Conservation (phyloP, 2,797 vertebrate species). For the Neomorphus geoffroyi region DNA sequence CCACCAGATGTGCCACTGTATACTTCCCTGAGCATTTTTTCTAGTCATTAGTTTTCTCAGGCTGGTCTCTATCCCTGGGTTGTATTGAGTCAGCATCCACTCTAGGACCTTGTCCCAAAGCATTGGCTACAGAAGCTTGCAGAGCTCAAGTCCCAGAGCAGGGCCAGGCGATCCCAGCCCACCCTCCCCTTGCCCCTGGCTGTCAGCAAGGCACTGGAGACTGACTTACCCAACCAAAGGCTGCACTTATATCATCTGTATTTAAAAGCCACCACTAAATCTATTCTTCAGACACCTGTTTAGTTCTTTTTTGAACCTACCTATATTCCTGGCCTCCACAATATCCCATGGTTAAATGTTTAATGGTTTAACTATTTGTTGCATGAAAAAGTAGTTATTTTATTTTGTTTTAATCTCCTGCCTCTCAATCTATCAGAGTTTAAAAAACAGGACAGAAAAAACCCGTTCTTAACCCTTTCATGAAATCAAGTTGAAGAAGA, state of each 20-base stretch:
- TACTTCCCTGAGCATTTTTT: background rate
- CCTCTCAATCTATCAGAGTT: background rate
- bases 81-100: background rate
- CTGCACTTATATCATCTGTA: background rate
- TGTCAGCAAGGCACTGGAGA: background rate
- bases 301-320: background rate
- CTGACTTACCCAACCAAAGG: background rate
- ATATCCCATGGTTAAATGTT: background rate
- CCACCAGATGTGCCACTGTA: background rate
- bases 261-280: background rate
- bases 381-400: background rate
- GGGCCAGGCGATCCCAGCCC: background rate
- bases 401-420: background rate
- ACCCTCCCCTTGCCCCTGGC: background rate
- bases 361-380: background rate
- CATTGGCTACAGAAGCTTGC: background rate
- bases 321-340: background rate
- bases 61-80: background rate
- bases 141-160: background rate
- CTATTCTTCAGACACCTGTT: background rate
- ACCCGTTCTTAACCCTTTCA: background rate
- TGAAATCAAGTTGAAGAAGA: background rate
- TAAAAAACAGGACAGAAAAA: background rate
- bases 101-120: background rate
- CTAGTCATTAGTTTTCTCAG: background rate